Evolutionary conservation across 2,113 vertebrate species (phyloP).

Genomic region (Pelvicachromis taeniatus): DNA sequence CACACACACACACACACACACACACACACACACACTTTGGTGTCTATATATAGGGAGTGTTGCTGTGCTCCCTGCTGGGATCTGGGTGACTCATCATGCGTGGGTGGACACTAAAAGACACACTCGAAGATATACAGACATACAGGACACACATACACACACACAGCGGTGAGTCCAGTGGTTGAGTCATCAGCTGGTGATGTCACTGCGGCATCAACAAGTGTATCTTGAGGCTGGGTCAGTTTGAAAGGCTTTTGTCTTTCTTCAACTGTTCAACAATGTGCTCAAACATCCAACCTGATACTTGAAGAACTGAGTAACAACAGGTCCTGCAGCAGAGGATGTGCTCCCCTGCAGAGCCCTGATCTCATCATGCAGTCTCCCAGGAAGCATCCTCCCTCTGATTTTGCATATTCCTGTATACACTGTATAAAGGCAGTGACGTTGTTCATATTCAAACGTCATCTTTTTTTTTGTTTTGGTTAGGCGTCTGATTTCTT

Average conservation of each 20-base stretch:
- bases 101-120: slow-evolving; percentile 57
- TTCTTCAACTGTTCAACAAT: background rate
- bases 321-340: background rate
- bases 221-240: background rate
- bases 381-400: background rate
- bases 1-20: background rate
- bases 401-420: background rate
- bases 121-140: background rate
- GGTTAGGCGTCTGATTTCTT: slow-evolving; percentile 16
- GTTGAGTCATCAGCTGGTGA: slow-evolving; percentile 62
- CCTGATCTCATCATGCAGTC: background rate
- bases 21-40: background rate
- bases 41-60: slow-evolving; percentile 53
- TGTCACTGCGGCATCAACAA: slow-evolving; percentile 44
- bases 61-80: slow-evolving; percentile 49
- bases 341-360: background rate
- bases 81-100: slow-evolving; percentile 60
- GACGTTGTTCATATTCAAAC: background rate
- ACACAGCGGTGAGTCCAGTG: slow-evolving; percentile 37
- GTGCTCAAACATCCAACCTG: background rate
- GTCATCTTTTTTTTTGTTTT: background rate
- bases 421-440: background rate
- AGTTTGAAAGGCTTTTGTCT: background rate
- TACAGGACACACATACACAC: background rate
- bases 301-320: background rate